Conservation (phyloP, 2,797 vertebrate species). For the Chromobotia macracanthus region DNA sequence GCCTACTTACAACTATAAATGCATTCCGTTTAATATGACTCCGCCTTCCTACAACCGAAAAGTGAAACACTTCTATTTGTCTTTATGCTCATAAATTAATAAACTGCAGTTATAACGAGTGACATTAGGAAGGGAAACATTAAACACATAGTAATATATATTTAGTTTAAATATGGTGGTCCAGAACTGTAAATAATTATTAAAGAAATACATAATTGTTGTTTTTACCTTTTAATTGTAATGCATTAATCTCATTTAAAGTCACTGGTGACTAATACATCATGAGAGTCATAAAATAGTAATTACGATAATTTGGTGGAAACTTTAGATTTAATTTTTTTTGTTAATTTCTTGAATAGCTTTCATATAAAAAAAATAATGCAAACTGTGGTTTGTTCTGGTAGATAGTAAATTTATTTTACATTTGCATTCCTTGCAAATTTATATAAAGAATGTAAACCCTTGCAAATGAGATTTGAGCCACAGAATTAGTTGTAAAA, state of each 20-base stretch:
- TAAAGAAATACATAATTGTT: no score
- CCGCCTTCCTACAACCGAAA: conserved; percentile 26
- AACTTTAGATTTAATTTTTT: no score
- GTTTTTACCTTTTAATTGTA: background rate
- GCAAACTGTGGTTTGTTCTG: conserved; percentile 4
- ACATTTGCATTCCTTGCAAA: conserved; percentile 1
- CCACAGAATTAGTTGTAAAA: conserved; percentile 14
- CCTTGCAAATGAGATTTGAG: conserved; percentile 12
- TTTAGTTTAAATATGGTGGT: background rate
- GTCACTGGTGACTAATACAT: no score
- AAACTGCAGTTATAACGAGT: background rate
- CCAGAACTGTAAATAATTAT: background rate
- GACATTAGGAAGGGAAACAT: background rate
- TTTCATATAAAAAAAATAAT: background rate
- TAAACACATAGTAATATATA: background rate
- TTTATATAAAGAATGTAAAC: conserved; percentile 2
- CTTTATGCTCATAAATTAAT: background rate
- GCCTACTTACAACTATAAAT: conserved; percentile 23
- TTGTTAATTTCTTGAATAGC: no score
- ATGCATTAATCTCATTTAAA: no score
- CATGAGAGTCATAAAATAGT: no score
- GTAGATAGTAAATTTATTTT: background rate
- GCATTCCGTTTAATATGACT: background rate
- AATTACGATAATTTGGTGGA: no score
- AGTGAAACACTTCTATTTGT: background rate